Evolutionary conservation across 2,113 vertebrate genomes (phyloP).

Genomic region (Ciconia boyciana): DNA sequence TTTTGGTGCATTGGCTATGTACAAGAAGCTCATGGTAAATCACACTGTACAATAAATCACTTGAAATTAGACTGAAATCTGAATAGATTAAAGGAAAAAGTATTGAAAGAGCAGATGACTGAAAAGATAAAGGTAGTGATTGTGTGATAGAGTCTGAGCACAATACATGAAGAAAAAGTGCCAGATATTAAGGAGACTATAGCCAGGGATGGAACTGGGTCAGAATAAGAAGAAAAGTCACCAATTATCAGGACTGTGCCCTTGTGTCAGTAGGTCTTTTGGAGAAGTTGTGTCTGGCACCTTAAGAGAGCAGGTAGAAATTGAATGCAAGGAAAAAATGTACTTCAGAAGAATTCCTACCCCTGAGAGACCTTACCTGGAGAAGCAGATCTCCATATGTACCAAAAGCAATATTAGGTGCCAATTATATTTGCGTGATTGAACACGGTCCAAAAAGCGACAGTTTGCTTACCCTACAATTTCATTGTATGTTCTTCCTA

Average conservation of each 20-base stretch:
- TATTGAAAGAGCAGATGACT: not conserved
- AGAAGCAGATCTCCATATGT: not conserved
- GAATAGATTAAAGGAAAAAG: not conserved
- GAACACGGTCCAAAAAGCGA: not conserved
- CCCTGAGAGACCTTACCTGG: not conserved
- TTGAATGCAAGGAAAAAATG: not conserved
- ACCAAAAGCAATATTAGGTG: not conserved
- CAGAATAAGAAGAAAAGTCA: not conserved
- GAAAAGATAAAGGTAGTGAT: not conserved
- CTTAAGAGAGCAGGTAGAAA: not conserved
- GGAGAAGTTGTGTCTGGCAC: not conserved
- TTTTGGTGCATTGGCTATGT: not conserved
- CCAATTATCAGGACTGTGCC: not conserved
- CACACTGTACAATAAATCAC: not conserved
- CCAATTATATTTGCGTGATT: not conserved
- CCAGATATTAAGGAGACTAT: not conserved
- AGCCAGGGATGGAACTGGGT: not conserved
- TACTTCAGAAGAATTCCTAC: not conserved
- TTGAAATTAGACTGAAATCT: not conserved
- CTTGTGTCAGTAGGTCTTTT: not conserved
- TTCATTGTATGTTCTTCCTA: not conserved
- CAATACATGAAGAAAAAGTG: not conserved
- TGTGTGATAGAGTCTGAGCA: not conserved
- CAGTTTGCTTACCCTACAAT: accelerated
- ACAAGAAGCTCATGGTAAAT: not conserved